Base-by-base conservation (phyloP, 2,797 vertebrate species). In the Bradypodion pumilum region DNA sequence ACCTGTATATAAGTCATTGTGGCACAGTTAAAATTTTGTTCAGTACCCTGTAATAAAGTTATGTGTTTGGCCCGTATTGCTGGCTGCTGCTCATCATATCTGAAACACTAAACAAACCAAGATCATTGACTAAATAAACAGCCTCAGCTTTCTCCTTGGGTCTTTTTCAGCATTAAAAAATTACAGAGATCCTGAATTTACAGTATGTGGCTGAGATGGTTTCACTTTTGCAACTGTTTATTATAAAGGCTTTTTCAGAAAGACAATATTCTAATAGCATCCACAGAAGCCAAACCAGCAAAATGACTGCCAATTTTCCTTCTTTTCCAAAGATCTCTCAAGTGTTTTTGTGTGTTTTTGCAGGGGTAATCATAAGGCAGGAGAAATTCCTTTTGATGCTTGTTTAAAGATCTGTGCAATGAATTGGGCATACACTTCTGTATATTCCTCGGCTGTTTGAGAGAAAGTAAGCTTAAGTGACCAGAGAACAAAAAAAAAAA, bases 341-440 rank as follows among this genome's bases (percentile, higher is more conserved):
- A 85, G 52, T 63, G 62, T 87, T 86, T 91, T 60, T 74, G 63
- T 89, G 59, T 21, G 0, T 90, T 86, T 92, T 89, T 85, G 75
- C 81, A 35, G 16, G 85, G n/a, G 62, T 80, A 81, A 86, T 25
- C 89, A 82, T 73, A 84, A 90, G 85, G 87, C 86, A 86, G 80
- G 81, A 86, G 72, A 76, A 75, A 76, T 76, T 88, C 59, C 40
- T 84, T 87, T 89, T 87, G 81, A 91, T 85, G 46, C 49, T 37
- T 77, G 87, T 80, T 86, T 84, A 65, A 81, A 87, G 40, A 89
- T 74, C 40, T 76, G 56, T 0, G 87, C 68, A 86, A 90, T 76
- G 8, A 37, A 84, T 63, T 59, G 88, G 63, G 23, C 13, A 52
- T 8, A 56, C 4, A 74, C 15, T 8, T 87, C 78, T 86, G 65